phyloP scores from a whole-genome alignment of 2,888 invertebrate genomes.

The Lasioglossum zephyrum region DNA sequence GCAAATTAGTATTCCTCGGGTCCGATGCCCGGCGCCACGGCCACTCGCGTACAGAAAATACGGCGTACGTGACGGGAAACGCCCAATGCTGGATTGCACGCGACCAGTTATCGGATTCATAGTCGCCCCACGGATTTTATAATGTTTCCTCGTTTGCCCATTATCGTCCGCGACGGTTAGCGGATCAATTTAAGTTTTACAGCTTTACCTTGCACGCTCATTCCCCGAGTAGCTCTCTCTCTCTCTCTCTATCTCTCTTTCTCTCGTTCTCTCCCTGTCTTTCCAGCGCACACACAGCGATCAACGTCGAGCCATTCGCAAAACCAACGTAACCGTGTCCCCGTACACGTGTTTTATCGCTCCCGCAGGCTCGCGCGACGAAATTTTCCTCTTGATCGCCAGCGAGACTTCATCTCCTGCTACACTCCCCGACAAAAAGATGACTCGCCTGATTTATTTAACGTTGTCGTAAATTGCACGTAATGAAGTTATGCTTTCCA shows the following conservation, averaged over 20 bases:
- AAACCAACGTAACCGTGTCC: slow-evolving; percentile 29
- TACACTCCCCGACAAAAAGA: neutral
- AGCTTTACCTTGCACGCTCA: slow-evolving; percentile 11
- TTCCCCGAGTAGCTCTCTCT: slow-evolving; percentile 9
- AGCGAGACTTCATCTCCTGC: slow-evolving; percentile 22
- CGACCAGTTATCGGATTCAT: slow-evolving; percentile 58
- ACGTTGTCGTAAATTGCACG: neutral
- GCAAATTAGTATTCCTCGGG: slow-evolving; percentile 65
- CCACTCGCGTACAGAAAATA: slow-evolving; percentile 17
- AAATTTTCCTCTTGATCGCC: slow-evolving; percentile 38
- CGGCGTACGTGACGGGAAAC: slow-evolving; percentile 49
- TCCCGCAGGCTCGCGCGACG: slow-evolving; percentile 37
- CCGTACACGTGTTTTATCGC: slow-evolving; percentile 49
- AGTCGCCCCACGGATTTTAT: slow-evolving; percentile 46
- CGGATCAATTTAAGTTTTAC: slow-evolving; percentile 63
- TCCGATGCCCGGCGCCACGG: slow-evolving; percentile 8
- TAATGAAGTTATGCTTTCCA: neutral
- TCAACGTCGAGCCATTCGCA: slow-evolving; percentile 20
- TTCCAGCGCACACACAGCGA: neutral
- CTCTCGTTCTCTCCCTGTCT: neutral
- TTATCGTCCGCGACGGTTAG: slow-evolving; percentile 51
- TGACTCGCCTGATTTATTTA: neutral
- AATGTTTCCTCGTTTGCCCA: slow-evolving; percentile 51
- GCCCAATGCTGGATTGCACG: slow-evolving; percentile 47
- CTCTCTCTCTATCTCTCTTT: too few relatives aligned